These are phyloP conservation scores for Galaxea fascicularis DNA, from an alignment of 92 coral and sea anemone species.

Conservation along the genomic window DNA sequence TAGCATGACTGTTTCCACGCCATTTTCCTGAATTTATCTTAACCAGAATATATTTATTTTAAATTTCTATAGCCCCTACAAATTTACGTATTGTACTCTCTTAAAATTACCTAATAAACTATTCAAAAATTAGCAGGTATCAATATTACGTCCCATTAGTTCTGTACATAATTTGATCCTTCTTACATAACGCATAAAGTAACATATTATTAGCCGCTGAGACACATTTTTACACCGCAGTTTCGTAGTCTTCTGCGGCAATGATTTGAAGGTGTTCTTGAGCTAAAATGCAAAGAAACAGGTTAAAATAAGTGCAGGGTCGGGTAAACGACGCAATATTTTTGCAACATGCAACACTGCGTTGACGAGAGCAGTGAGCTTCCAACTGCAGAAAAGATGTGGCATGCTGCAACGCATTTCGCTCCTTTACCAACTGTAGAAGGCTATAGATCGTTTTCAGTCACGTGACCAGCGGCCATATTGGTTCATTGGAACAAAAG, in stretches of 20 bases:
- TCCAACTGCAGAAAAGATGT: no score
- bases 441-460: no score
- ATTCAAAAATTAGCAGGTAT: slow-evolving; percentile 29
- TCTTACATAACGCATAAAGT: neutral
- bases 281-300: slow-evolving; percentile 48
- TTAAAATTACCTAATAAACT: slow-evolving; percentile 27
- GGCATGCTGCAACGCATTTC: no score
- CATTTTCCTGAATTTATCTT: slow-evolving; percentile 8
- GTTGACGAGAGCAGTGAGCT: no score
- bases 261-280: slow-evolving; percentile 92
- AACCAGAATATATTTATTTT: neutral
- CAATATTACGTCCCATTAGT: neutral
- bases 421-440: no score
- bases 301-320: neutral
- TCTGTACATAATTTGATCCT: slow-evolving; percentile 21
- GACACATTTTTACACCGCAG: slow-evolving; percentile 72
- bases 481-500: no score
- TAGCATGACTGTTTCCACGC: neutral
- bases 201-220: slow-evolving; percentile 4
- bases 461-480: no score
- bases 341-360: no score
- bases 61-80: slow-evolving; percentile 24
- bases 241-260: slow-evolving; percentile 92
- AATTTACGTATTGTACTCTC: slow-evolving; percentile 17
- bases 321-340: no score